These are phyloP conservation scores for Brachystomella parvula DNA, from an alignment of 1,140 invertebrate species.

Conservation along the genomic window DNA sequence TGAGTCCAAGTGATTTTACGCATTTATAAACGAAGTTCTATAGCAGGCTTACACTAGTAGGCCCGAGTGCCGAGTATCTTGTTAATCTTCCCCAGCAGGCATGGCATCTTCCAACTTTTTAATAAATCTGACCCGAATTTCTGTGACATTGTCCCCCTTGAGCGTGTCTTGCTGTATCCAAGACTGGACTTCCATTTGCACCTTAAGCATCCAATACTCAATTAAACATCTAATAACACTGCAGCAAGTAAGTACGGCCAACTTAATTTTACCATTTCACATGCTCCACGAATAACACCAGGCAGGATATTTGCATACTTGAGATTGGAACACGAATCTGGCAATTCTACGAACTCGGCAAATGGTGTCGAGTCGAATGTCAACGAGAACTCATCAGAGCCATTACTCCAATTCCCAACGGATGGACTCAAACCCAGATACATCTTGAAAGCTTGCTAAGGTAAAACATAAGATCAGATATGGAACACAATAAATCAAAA, in stretches of 20 bases:
- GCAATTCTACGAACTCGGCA: conserved; percentile 97
- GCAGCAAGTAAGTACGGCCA: neutral
- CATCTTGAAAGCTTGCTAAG: conserved; percentile 68
- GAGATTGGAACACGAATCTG: conserved; percentile 71
- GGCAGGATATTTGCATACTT: conserved; percentile 93
- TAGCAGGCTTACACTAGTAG: too few species aligned
- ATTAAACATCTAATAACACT: conserved; percentile 1
- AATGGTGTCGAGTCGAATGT: conserved; percentile 91
- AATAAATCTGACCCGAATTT: conserved; percentile 91
- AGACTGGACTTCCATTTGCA: conserved; percentile 61
- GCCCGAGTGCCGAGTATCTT: neutral
- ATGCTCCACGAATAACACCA: conserved; percentile 84
- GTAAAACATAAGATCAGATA: conserved; percentile 16
- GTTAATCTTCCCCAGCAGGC: conserved; percentile 91
- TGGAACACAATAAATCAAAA: neutral
- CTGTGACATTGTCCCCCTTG: conserved; percentile 89
- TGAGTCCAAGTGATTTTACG: too few species aligned
- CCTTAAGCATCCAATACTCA: conserved; percentile 42
- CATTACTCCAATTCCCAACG: conserved; percentile 87
- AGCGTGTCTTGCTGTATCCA: conserved; percentile 79
- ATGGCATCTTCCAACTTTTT: conserved; percentile 93
- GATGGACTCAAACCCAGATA: conserved; percentile 85
- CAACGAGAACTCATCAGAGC: conserved; percentile 92
- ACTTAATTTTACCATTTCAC: conserved; percentile 82
- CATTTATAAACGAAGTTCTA: too few species aligned